These are phyloP conservation scores for Lobophora halterata DNA, from an alignment of 2,888 invertebrate genomes.

Conservation along the genomic window DNA sequence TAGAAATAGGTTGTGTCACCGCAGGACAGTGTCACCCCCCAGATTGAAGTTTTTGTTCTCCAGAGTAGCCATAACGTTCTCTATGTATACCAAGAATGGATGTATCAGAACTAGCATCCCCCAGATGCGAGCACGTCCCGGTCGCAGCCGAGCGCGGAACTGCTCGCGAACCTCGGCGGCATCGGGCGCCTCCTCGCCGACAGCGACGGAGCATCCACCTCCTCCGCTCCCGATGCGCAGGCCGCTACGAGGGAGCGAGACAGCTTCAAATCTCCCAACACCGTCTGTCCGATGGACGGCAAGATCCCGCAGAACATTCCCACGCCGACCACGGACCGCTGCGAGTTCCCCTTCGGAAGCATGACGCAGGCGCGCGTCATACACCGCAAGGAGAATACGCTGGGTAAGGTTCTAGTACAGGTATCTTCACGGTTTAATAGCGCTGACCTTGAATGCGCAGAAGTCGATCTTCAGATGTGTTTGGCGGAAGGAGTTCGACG, in stretches of 20 bases:
- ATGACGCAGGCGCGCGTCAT: conserved; percentile 95
- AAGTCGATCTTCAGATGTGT: no score
- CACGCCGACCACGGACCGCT: conserved; percentile 78
- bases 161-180: conserved; percentile 63
- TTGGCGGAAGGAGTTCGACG: no score
- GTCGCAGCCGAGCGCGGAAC: conserved; percentile 55
- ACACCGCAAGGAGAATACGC: conserved; percentile 85
- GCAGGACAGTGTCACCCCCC: no score
- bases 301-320: conserved; percentile 82
- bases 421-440: no score
- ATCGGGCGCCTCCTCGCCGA: conserved; percentile 60
- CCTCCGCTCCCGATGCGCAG: conserved; percentile 36
- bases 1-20: no score
- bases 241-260: conserved; percentile 57
- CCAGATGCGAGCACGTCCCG: conserved; percentile 64
- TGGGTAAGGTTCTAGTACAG: no score
- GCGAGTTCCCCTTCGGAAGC: conserved; percentile 92
- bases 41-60: no score
- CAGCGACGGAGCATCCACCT: conserved; percentile 44
- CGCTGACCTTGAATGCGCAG: no score
- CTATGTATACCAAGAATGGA: no score
- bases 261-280: conserved; percentile 90
- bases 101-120: background rate
- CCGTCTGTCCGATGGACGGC: conserved; percentile 92
- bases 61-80: no score